These are phyloP conservation scores for Simalia tracyae DNA, from an alignment of 2,797 vertebrate genomes.

Conservation along the genomic window DNA sequence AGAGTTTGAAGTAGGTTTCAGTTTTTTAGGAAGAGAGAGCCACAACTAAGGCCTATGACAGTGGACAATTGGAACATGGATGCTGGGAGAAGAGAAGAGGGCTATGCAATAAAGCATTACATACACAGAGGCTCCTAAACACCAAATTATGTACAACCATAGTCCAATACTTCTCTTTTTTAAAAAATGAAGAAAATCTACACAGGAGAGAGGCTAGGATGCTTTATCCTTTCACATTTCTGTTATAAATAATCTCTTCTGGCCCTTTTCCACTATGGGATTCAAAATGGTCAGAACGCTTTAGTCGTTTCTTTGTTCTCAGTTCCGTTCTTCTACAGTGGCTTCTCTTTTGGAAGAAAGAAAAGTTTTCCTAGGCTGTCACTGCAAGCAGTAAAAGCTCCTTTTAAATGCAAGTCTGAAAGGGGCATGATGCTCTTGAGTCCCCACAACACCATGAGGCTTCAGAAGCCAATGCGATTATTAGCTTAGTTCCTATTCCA, in stretches of 20 bases:
- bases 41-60: not conserved
- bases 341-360: not conserved
- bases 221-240: not conserved
- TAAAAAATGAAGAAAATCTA: not conserved
- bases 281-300: not conserved
- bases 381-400: not conserved
- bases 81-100: not conserved
- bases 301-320: not conserved
- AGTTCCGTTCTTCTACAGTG: not conserved
- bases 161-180: not conserved
- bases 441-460: not conserved
- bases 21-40: not conserved
- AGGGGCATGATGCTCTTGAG: not conserved
- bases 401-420: not conserved
- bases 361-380: not conserved
- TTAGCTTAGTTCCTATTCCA: not conserved
- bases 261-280: not conserved
- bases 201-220: not conserved
- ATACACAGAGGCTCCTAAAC: not conserved
- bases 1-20: not conserved
- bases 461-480: not conserved
- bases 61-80: not conserved
- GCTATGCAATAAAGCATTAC: not conserved
- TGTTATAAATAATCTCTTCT: not conserved
- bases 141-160: not conserved